Evolutionary conservation across 2,797 vertebrate species (phyloP).

Genomic region (Pelobates cultripes): DNA sequence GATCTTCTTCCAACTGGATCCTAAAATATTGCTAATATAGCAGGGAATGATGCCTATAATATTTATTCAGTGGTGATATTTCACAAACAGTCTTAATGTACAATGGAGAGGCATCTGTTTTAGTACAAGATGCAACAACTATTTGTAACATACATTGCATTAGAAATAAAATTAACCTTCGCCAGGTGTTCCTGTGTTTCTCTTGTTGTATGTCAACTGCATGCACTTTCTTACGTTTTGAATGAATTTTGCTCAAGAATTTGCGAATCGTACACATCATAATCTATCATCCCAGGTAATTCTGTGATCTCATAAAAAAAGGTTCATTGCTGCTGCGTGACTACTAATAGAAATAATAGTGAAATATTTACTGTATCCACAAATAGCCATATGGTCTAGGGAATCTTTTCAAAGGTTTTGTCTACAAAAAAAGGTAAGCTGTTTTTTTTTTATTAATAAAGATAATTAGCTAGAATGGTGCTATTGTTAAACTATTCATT

Average conservation of each 20-base stretch:
- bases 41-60: no score
- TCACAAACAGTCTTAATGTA: no score
- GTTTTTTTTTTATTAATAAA: neutral
- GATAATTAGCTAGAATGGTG: neutral
- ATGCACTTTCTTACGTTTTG: neutral
- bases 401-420: neutral
- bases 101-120: neutral
- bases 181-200: neutral
- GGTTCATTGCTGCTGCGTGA: constrained; percentile 4
- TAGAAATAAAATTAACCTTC: neutral
- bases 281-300: neutral
- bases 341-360: neutral
- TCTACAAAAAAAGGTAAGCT: neutral
- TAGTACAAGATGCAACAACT: neutral
- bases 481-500: no score
- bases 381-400: neutral
- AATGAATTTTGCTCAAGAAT: neutral
- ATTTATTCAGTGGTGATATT: no score
- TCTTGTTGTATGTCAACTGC: neutral
- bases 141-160: neutral
- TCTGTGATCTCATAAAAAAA: constrained; percentile 11
- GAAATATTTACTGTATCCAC: neutral
- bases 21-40: no score
- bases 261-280: neutral
- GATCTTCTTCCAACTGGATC: no score